These are phyloP conservation scores for Noctua janthina DNA, from an alignment of 2,888 invertebrate species.

Conservation along the genomic window DNA sequence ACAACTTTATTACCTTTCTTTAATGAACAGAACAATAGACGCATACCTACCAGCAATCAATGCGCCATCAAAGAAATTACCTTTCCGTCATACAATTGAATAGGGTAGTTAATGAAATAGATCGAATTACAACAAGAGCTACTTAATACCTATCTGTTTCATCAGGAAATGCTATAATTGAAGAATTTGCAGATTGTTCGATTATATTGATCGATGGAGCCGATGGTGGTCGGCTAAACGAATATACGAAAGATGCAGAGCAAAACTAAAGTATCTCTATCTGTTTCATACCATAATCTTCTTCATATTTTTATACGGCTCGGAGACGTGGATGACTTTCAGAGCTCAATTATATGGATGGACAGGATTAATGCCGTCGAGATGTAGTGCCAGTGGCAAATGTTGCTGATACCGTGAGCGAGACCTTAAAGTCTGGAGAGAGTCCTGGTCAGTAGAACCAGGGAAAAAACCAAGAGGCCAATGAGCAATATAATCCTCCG, in stretches of 20 bases:
- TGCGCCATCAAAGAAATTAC: slow-evolving; percentile 74
- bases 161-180: not conserved
- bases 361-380: not conserved
- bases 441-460: not conserved
- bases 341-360: not conserved
- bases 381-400: not conserved
- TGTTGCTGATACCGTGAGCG: not conserved
- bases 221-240: not conserved
- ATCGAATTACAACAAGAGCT: slow-evolving; percentile 26
- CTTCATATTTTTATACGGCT: not conserved
- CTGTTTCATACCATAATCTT: not conserved
- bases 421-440: not conserved
- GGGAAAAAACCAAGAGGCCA: not conserved
- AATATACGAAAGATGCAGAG: not conserved
- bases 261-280: not conserved
- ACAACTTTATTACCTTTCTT: slow-evolving; percentile 37
- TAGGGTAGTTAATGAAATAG: slow-evolving; percentile 41
- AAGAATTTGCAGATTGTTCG: not conserved
- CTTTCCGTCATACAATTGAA: slow-evolving; percentile 65
- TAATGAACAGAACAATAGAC: slow-evolving; percentile 72
- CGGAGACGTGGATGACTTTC: not conserved
- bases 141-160: not conserved
- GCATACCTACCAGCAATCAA: slow-evolving; percentile 74
- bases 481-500: not conserved
- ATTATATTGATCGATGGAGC: not conserved